Conservation (phyloP, 2,797 vertebrate genomes). For the Siniperca scherzeri region DNA sequence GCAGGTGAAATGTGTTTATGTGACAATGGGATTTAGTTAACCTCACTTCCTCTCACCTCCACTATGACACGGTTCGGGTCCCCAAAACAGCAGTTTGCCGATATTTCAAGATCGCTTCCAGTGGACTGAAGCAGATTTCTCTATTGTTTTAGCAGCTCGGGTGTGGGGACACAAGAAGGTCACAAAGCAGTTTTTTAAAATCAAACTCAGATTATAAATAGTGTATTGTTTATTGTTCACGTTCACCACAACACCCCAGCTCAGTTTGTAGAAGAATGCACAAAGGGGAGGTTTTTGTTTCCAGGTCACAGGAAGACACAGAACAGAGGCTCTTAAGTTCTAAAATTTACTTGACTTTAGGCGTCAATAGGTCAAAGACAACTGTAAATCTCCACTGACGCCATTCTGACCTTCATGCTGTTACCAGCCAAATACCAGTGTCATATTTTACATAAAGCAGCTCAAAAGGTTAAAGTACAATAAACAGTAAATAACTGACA, state of each 20-base stretch:
- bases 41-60: constrained; percentile 17
- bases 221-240: constrained; percentile 86
- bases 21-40: background rate
- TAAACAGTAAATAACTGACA: background rate
- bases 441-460: background rate
- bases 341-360: constrained; percentile 66
- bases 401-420: constrained; percentile 21
- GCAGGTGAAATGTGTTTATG: constrained; percentile 11
- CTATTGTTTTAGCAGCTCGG: constrained; percentile 70
- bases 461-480: background rate
- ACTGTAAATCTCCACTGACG: constrained; percentile 36
- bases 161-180: constrained; percentile 67
- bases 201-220: constrained; percentile 83
- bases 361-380: constrained; percentile 36
- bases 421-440: constrained; percentile 1
- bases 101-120: constrained; percentile 36
- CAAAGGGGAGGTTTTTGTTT: constrained; percentile 49
- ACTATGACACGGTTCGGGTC: constrained; percentile 13
- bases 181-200: constrained; percentile 53
- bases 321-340: constrained; percentile 42
- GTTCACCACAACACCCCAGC: constrained; percentile 31
- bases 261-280: constrained; percentile 62
- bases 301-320: constrained; percentile 74
- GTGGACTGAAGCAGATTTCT: constrained; percentile 29
- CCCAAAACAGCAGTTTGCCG: constrained; percentile 32